Percentiles rank a stretch among this genome's conserved stretches.
These are phyloP conservation scores for Ridgeia piscesae DNA, from an alignment of 1,140 invertebrate genomes.

Conservation along the genomic window DNA sequence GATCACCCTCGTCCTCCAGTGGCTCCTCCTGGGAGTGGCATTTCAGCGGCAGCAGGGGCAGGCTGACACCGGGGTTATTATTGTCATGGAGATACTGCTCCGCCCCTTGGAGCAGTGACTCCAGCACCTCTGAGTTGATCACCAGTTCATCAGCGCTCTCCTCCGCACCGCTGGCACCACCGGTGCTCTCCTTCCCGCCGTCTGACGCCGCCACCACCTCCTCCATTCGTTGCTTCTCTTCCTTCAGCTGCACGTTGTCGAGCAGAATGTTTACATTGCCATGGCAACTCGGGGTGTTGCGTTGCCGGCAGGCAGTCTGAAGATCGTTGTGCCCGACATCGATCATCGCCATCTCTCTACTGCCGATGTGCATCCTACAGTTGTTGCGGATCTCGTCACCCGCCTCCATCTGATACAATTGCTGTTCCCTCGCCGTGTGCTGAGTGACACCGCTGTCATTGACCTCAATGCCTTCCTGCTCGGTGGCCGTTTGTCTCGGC, in stretches of 20 bases:
- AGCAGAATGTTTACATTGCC: background rate
- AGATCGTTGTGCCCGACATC: background rate
- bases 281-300: background rate
- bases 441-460: background rate
- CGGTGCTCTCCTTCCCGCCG: background rate
- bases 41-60: background rate
- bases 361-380: background rate
- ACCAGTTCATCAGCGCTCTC: constrained; percentile 28
- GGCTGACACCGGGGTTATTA: background rate
- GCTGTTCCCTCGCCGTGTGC: background rate
- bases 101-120: constrained; percentile 30
- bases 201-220: background rate
- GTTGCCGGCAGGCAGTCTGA: background rate
- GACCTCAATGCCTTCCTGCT: background rate
- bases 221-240: background rate
- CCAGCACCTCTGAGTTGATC: constrained; percentile 27
- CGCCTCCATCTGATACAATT: background rate
- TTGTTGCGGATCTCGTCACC: background rate
- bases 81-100: constrained; percentile 20
- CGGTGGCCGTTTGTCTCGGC: background rate
- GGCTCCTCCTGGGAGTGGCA: background rate
- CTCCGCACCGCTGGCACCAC: background rate
- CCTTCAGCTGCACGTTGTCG: background rate
- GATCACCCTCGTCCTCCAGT: background rate
- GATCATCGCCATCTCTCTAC: background rate